phyloP scores from a whole-genome alignment of 2,113 vertebrate species.

The Equus przewalskii region DNA sequence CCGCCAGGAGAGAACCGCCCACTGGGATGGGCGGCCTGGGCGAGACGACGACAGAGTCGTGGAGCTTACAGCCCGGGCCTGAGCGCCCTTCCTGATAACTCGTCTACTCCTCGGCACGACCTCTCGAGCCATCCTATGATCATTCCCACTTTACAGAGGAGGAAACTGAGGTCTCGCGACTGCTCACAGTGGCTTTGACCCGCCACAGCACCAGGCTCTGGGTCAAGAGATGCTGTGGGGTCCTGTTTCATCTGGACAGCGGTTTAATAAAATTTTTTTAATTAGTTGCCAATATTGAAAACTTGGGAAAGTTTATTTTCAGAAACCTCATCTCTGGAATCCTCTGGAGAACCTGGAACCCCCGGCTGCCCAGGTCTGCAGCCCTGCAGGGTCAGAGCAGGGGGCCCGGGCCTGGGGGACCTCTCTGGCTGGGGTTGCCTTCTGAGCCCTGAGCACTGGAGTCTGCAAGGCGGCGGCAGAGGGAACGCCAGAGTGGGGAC shows the following conservation, averaged over 20 bases:
- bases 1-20: background rate
- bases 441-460: background rate
- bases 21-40: accelerated
- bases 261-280: background rate
- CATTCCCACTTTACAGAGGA: slow-evolving; percentile 39
- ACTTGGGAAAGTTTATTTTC: background rate
- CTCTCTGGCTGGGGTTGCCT: background rate
- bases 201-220: background rate
- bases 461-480: background rate
- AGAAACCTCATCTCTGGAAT: background rate
- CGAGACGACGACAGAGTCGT: background rate
- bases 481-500: background rate
- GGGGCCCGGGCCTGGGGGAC: accelerated
- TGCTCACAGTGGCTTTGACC: background rate
- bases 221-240: background rate
- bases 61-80: background rate
- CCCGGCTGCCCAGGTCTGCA: background rate
- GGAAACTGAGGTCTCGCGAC: slow-evolving; percentile 32
- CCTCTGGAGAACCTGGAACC: background rate
- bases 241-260: background rate
- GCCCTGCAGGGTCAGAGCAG: background rate
- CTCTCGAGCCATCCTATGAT: accelerated
- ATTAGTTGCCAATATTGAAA: background rate
- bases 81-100: accelerated
- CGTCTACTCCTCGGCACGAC: background rate